phyloP scores from a whole-genome alignment of 2,888 invertebrate genomes.

The Euclidia mi region DNA sequence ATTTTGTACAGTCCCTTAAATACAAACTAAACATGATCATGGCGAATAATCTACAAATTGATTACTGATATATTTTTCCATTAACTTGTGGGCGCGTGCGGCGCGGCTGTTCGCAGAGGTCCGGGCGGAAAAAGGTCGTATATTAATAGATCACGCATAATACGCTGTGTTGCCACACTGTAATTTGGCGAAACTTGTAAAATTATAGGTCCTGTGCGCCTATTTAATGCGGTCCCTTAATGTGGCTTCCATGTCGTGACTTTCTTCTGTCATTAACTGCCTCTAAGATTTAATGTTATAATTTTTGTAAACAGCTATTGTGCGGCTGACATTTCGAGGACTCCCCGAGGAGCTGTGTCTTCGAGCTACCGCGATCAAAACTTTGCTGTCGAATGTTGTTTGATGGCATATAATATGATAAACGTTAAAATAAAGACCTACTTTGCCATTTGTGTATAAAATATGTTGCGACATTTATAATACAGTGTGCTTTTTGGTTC shows the following conservation, averaged over 20 bases:
- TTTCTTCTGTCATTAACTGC: conserved; percentile 43
- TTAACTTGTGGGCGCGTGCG: background rate
- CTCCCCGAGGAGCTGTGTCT: background rate
- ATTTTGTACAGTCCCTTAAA: background rate
- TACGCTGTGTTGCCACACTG: conserved; percentile 23
- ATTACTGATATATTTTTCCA: conserved; percentile 10
- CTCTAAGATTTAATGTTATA: conserved; percentile 9
- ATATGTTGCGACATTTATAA: too few species aligned
- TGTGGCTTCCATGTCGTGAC: conserved; percentile 44
- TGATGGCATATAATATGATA: too few species aligned
- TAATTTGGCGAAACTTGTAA: conserved; percentile 44
- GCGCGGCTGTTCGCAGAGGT: conserved; percentile 8
- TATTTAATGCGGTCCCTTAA: conserved; percentile 47
- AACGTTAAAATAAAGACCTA: too few species aligned
- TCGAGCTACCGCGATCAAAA: conserved; percentile 1
- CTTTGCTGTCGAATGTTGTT: background rate
- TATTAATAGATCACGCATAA: conserved; percentile 32
- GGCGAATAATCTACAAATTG: conserved; percentile 6
- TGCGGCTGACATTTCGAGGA: conserved; percentile 8
- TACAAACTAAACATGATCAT: background rate
- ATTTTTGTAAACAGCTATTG: conserved; percentile 12
- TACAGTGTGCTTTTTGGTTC: too few species aligned
- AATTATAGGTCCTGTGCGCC: conserved; percentile 49
- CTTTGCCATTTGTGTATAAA: too few species aligned
- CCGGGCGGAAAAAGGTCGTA: conserved; percentile 3